These are phyloP conservation scores for Metalampra italica DNA, from an alignment of 2,888 invertebrate genomes.

Conservation along the genomic window DNA sequence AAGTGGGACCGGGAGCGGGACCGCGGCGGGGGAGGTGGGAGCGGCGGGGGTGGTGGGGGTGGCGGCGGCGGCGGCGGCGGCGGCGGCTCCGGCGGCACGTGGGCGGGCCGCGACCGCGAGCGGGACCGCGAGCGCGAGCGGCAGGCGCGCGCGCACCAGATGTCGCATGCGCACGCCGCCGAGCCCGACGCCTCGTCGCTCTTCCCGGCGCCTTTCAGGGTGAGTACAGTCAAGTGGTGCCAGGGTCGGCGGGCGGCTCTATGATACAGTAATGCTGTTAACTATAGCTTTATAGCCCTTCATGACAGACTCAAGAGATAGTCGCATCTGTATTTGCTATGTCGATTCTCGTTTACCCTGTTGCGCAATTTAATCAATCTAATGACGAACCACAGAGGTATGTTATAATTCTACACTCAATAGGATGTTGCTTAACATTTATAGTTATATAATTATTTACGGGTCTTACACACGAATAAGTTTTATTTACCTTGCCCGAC, in stretches of 20 bases:
- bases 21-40: slow-evolving; percentile 53
- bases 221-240: slow-evolving; percentile 51
- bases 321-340: too few relatives aligned
- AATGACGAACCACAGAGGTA: too few relatives aligned
- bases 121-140: slow-evolving; percentile 88
- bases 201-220: slow-evolving; percentile 82
- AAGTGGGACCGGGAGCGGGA: slow-evolving; percentile 73
- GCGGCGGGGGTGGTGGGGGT: slow-evolving; percentile 37
- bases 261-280: neutral
- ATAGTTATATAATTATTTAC: too few relatives aligned
- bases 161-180: slow-evolving; percentile 81
- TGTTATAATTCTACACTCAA: too few relatives aligned
- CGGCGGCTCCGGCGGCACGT: slow-evolving; percentile 30
- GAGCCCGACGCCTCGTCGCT: slow-evolving; percentile 78
- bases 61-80: slow-evolving; percentile 40
- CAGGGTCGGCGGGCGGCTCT: neutral
- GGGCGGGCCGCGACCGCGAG: slow-evolving; percentile 80
- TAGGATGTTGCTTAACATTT: too few relatives aligned
- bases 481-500: too few relatives aligned
- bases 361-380: too few relatives aligned
- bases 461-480: too few relatives aligned
- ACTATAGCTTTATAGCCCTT: neutral
- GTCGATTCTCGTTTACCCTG: too few relatives aligned
- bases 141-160: slow-evolving; percentile 87
- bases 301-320: too few relatives aligned